Evolutionary conservation across 2,888 invertebrate species (phyloP), one percentile per base, ranked within the genome.

Genomic region (Onchidella celtica): DNA sequence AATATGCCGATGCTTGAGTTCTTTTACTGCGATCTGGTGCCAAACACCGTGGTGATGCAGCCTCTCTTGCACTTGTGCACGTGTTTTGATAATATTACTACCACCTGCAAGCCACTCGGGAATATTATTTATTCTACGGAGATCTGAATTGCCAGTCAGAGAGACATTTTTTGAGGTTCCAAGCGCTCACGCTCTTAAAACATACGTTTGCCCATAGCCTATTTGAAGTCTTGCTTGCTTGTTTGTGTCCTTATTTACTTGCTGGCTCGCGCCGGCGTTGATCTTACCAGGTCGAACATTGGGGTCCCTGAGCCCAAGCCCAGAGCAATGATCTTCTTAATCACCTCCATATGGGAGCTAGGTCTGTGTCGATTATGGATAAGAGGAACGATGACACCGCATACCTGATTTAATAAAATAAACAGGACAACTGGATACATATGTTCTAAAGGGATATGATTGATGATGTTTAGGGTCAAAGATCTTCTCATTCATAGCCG

Each of bases 1-100:
- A 77, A 77, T 77, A 47, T 77, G 77, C 36, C n/a, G 40, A 17
- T 55, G 55, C 34, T 77, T 57, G 47, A n/a, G 40, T 27, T 57
- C 77, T 57, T 77, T 57, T 36, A 57, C 24, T 63, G 77, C 27
- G 34, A 29, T 32, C 21, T 76, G 55, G 66, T 76, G 76, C 77
- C 57, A 77, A 68, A 68, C n/a, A 55, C n/a, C 24, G 61, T 36
- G 59, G 36, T 36, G 73, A 61, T 73, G 73, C 73, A 61, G 73
- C 14, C 73, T 34, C 6, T 69, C 47, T 4, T 78, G 78, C 78
- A 78, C 78, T 78, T 78, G 59, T 59, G 69, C 68, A 78, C 68
- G 78, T 78, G 78, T 78, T 78, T 57, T 78, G 69, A 78, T 78
- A 78, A 36, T 68, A 78, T 69, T 57, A 69, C 38, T 59, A 69